A percentile compares a stretch with the other conserved stretches of the same genome.
Conservation (phyloP, 2,888 invertebrate species). For the Xestoiulus laeticollis region DNA sequence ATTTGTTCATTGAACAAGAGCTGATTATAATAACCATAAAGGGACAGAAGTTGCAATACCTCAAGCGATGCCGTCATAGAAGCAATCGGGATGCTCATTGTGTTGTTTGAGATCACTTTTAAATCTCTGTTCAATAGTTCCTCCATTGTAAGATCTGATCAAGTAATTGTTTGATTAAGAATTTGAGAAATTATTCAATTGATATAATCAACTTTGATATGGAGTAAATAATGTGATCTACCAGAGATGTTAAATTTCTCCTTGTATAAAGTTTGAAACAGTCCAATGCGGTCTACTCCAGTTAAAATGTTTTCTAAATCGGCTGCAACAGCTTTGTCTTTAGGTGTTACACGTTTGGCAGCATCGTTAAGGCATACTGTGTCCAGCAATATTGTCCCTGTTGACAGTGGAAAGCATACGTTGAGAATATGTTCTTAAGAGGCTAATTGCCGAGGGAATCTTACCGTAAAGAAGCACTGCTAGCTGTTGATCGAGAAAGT, state of each 20-base stretch:
- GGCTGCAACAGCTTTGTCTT: constrained; percentile 54
- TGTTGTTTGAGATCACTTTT: constrained; percentile 69
- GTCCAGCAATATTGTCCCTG: constrained; percentile 55
- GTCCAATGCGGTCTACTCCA: constrained; percentile 46
- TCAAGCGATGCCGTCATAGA: constrained; percentile 51
- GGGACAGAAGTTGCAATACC: background rate
- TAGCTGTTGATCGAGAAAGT: constrained; percentile 62
- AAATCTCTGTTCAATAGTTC: constrained; percentile 80
- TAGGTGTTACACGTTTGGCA: constrained; percentile 55
- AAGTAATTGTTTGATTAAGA: too few relatives aligned
- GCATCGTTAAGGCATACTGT: constrained; percentile 54
- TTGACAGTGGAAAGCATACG: background rate
- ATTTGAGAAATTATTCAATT: too few relatives aligned
- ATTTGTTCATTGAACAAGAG: background rate
- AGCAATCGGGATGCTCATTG: constrained; percentile 52
- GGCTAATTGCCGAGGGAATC: constrained; percentile 56
- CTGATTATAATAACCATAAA: background rate
- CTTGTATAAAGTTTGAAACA: constrained; percentile 50
- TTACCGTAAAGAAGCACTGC: constrained; percentile 67
- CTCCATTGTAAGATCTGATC: constrained; percentile 68
- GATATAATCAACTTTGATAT: too few relatives aligned
- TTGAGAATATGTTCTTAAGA: background rate
- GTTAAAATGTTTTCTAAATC: constrained; percentile 53
- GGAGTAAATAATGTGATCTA: constrained; percentile 48
- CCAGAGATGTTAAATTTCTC: constrained; percentile 55